phyloP scores from a whole-genome alignment of 30 jellyfish, hydroid and myxozoan species.

The Aurelia coerulea region DNA sequence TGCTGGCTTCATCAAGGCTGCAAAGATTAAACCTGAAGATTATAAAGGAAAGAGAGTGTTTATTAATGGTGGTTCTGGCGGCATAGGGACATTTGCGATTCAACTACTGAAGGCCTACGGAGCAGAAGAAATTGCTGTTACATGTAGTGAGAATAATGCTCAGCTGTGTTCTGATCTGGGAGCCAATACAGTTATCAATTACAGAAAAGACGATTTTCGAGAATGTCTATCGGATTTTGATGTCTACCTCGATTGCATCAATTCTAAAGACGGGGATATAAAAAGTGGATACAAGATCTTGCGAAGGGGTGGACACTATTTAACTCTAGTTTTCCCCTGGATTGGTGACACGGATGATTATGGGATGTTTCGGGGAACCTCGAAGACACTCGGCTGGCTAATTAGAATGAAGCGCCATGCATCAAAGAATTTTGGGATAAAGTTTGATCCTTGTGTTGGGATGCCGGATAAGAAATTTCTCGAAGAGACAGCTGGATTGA shows the following conservation, averaged over 20 bases:
- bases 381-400: slow-evolving; percentile 34
- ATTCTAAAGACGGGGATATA: slow-evolving; percentile 40
- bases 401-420: slow-evolving; percentile 43
- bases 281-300: slow-evolving; percentile 35
- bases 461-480: slow-evolving; percentile 40
- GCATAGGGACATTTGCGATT: slow-evolving; percentile 50
- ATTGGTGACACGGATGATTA: slow-evolving; percentile 45
- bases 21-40: slow-evolving; percentile 8
- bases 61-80: slow-evolving; percentile 66
- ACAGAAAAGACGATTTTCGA: slow-evolving; percentile 40
- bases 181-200: slow-evolving; percentile 42
- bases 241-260: slow-evolving; percentile 41
- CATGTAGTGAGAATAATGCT: slow-evolving; percentile 36
- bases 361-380: slow-evolving; percentile 48
- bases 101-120: slow-evolving; percentile 43
- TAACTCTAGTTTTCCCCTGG: slow-evolving; percentile 56
- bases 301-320: slow-evolving; percentile 45
- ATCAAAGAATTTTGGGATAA: slow-evolving; percentile 16
- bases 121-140: slow-evolving; percentile 49
- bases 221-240: slow-evolving; percentile 39
- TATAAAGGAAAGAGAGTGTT: slow-evolving; percentile 35
- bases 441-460: slow-evolving; percentile 34
- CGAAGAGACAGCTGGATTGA: slow-evolving; percentile 38
- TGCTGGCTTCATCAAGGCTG: slow-evolving; percentile 54
- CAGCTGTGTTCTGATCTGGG: slow-evolving; percentile 50